These are phyloP conservation scores for Sarcophaga carnaria DNA, from an alignment of 2,888 invertebrate genomes.

Conservation along the genomic window DNA sequence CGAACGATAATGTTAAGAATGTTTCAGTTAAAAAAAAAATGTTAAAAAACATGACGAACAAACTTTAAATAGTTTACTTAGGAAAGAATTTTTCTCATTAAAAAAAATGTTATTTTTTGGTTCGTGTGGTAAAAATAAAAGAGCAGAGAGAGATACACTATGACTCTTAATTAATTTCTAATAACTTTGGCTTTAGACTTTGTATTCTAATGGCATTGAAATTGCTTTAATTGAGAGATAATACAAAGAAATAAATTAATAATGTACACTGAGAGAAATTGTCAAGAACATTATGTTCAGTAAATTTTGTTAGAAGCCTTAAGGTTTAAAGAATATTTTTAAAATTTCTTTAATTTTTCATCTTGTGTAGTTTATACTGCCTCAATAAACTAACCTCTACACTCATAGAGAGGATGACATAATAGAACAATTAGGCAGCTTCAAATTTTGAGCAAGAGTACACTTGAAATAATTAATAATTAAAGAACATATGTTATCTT, in stretches of 20 bases:
- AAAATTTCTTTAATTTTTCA: too few species aligned
- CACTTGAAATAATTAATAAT: too few species aligned
- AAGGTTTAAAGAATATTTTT: too few species aligned
- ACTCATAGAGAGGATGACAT: too few species aligned
- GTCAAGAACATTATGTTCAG: too few species aligned
- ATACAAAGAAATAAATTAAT: neutral
- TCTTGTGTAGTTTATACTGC: too few species aligned
- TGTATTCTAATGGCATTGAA: slow-evolving; percentile 22
- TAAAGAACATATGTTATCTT: too few species aligned
- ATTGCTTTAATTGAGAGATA: slow-evolving; percentile 9
- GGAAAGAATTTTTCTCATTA: neutral
- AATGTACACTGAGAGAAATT: neutral
- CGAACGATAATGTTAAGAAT: neutral
- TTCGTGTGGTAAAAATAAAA: neutral
- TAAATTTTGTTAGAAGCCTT: too few species aligned
- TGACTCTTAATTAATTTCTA: slow-evolving; percentile 59
- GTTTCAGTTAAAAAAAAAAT: neutral
- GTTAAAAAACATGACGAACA: neutral
- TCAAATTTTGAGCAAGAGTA: too few species aligned
- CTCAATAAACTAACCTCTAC: too few species aligned
- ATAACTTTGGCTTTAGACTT: slow-evolving; percentile 16
- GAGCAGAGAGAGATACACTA: neutral
- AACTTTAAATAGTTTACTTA: neutral
- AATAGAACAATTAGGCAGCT: too few species aligned
- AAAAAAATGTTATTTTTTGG: neutral